Percentiles rank a stretch among this genome's conserved stretches.
phyloP scores from a whole-genome alignment of 2,888 invertebrate genomes.

The Brachyptera putata region DNA sequence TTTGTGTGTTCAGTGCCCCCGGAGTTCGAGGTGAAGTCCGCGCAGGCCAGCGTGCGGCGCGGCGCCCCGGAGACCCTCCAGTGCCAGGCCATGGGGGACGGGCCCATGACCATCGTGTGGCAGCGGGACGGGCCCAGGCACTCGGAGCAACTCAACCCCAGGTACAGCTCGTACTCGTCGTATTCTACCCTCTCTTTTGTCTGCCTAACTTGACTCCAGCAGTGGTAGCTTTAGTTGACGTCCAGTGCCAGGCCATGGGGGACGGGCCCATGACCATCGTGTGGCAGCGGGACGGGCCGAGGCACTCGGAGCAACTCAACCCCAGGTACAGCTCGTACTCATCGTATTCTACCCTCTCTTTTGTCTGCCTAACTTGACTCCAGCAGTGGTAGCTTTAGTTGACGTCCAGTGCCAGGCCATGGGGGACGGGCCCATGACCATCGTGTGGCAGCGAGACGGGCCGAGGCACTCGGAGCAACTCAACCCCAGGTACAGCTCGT shows the following conservation, averaged over 20 bases:
- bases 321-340: constrained; percentile 29
- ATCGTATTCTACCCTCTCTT: no score
- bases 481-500: constrained; percentile 26
- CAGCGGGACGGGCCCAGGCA: constrained; percentile 36
- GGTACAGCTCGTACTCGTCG: no score
- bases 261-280: constrained; percentile 38
- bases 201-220: no score
- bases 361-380: no score
- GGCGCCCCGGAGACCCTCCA: constrained; percentile 39
- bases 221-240: no score
- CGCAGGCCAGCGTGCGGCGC: constrained; percentile 38
- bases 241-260: constrained; percentile 39
- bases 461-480: constrained; percentile 31
- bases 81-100: constrained; percentile 39
- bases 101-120: constrained; percentile 39
- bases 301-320: constrained; percentile 31
- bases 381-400: no score
- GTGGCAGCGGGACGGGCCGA: constrained; percentile 38
- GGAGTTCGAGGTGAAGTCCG: constrained; percentile 38
- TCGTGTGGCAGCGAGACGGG: constrained; percentile 38
- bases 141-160: constrained; percentile 29
- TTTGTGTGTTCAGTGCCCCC: constrained; percentile 37
- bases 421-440: constrained; percentile 39
- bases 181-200: no score
- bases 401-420: constrained; percentile 39